Conservation (phyloP, 1,140 invertebrate species). For the Drosophila rhopaloa region DNA sequence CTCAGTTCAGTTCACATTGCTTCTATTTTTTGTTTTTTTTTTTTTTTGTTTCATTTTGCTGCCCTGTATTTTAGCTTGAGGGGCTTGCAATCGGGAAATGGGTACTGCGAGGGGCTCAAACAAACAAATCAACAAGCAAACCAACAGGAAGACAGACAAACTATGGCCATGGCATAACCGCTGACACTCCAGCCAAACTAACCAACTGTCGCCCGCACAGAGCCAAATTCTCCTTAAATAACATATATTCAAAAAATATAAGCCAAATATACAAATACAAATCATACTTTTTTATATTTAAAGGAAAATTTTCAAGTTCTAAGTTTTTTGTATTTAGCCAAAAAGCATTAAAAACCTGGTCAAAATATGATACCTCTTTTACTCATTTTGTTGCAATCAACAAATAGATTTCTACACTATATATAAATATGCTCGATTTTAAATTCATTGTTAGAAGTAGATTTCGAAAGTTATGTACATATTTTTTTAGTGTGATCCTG, state of each 20-base stretch:
- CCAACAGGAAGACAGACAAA: conserved; percentile 31
- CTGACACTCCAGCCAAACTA: conserved; percentile 64
- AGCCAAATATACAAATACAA: too few relatives aligned
- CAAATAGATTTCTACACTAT: too few relatives aligned
- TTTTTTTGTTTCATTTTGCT: conserved; percentile 6
- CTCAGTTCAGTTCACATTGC: conserved; percentile 57
- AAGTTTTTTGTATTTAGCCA: too few relatives aligned
- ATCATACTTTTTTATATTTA: too few relatives aligned
- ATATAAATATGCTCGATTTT: too few relatives aligned
- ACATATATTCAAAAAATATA: too few relatives aligned
- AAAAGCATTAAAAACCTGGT: too few relatives aligned
- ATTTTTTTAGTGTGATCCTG: background rate
- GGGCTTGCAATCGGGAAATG: conserved; percentile 7
- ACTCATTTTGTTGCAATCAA: too few relatives aligned
- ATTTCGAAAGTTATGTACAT: too few relatives aligned
- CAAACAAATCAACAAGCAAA: conserved; percentile 64
- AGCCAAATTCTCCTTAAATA: background rate
- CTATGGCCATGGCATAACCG: conserved; percentile 62
- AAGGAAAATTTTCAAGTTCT: too few relatives aligned
- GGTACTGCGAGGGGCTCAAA: conserved; percentile 31
- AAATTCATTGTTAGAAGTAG: too few relatives aligned
- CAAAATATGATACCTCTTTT: too few relatives aligned
- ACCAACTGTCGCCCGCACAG: conserved; percentile 41
- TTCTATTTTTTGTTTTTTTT: conserved; percentile 2
- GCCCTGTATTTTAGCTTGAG: conserved; percentile 6